Evolutionary conservation across 2,797 vertebrate genomes (phyloP).

Genomic region (Danionella dracula): DNA sequence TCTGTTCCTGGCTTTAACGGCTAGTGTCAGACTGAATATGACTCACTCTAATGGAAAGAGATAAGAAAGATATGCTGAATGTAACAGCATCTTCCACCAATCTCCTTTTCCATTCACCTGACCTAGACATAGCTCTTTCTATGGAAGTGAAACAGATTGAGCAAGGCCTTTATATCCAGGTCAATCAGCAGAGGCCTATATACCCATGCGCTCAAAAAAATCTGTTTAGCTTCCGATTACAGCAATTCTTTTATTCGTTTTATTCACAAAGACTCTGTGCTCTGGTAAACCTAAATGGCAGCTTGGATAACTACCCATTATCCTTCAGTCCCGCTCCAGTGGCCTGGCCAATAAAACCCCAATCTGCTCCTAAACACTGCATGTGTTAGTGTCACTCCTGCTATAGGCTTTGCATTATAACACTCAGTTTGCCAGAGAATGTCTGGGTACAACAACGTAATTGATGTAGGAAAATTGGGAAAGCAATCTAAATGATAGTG

Average conservation of each 20-base stretch:
- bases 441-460: conserved; percentile 16
- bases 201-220: background rate
- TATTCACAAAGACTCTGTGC: conserved; percentile 5
- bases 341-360: conserved; percentile 35
- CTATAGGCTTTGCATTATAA: conserved; percentile 9
- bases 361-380: conserved; percentile 27
- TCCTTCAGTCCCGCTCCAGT: conserved; percentile 27
- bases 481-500: conserved; percentile 20
- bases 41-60: conserved; percentile 14
- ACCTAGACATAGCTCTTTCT: conserved; percentile 20
- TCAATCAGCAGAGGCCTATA: conserved; percentile 36
- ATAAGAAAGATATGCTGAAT: conserved; percentile 9
- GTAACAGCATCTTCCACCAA: conserved; percentile 15
- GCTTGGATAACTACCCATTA: conserved; percentile 35
- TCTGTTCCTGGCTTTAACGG: conserved; percentile 1
- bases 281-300: conserved; percentile 1
- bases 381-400: background rate
- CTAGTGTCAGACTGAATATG: conserved; percentile 6
- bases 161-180: conserved; percentile 15
- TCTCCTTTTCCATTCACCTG: conserved; percentile 24
- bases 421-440: conserved; percentile 10
- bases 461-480: conserved; percentile 18
- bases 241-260: conserved; percentile 9
- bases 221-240: conserved; percentile 40
- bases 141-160: conserved; percentile 33